A percentile compares a stretch with the other conserved stretches of the same genome.
Conservation (phyloP, 2,797 vertebrate genomes). For the Aratinga solstitialis region DNA sequence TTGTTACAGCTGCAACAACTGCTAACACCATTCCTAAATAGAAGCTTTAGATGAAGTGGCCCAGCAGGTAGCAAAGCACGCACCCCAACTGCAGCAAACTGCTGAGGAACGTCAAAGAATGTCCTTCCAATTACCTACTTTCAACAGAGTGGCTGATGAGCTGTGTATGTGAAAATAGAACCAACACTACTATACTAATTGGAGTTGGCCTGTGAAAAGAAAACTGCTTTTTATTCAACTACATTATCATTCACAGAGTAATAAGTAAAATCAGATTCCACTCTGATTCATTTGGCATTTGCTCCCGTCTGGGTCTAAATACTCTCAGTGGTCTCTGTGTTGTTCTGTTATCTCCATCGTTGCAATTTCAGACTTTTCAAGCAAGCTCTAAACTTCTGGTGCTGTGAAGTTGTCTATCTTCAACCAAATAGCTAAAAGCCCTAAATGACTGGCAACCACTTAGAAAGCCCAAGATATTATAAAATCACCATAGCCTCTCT, state of each 20-base stretch:
- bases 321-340: neutral
- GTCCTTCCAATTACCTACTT: neutral
- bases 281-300: neutral
- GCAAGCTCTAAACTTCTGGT: neutral
- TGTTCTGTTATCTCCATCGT: neutral
- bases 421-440: neutral
- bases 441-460: neutral
- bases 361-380: neutral
- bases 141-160: neutral
- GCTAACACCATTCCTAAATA: neutral
- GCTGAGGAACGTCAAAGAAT: neutral
- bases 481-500: neutral
- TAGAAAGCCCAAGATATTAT: neutral
- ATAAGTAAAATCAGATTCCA: neutral
- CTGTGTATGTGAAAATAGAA: neutral
- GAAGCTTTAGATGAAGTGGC: neutral
- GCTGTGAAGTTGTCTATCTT: neutral
- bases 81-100: rapidly evolving
- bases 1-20: neutral
- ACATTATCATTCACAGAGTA: neutral
- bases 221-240: neutral
- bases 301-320: neutral
- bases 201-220: neutral
- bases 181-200: neutral
- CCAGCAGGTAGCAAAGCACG: neutral